A percentile compares a stretch with the other conserved stretches of the same genome.
These are phyloP conservation scores for Leptobrachium ailaonicum DNA, from an alignment of 2,113 vertebrate species.

Conservation along the genomic window DNA sequence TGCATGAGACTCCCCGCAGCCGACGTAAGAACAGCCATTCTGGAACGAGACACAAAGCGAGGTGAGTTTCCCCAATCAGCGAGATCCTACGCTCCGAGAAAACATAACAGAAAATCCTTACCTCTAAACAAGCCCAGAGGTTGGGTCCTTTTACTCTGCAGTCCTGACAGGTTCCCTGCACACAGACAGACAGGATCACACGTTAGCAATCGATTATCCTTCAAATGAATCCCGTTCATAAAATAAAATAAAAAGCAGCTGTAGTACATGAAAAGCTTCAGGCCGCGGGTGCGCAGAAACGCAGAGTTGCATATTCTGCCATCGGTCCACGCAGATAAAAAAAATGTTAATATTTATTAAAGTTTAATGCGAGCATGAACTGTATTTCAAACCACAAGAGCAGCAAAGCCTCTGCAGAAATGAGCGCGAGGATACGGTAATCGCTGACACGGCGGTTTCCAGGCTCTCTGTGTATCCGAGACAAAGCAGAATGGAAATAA, in stretches of 20 bases:
- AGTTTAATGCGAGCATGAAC: conserved; percentile 8
- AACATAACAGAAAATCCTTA: conserved; percentile 58
- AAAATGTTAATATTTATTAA: conserved; percentile 28
- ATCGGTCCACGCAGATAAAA: conserved; percentile 4
- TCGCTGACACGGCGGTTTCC: too few relatives aligned
- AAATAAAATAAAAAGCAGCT: too few relatives aligned
- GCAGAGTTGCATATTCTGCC: conserved; percentile 1
- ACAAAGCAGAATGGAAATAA: too few relatives aligned
- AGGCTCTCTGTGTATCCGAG: too few relatives aligned
- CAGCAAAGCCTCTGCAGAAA: not conserved
- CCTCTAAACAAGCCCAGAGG: conserved; percentile 96
- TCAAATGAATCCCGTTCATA: too few relatives aligned
- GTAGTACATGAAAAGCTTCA: too few relatives aligned
- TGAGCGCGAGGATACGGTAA: not conserved
- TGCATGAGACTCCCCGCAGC: conserved; percentile 92
- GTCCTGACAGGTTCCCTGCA: conserved; percentile 91
- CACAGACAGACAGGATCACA: not conserved
- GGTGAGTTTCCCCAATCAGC: not conserved
- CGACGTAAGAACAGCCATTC: conserved; percentile 91
- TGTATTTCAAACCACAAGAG: not conserved
- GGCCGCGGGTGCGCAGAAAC: not conserved
- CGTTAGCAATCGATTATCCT: too few relatives aligned
- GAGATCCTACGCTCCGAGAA: not conserved
- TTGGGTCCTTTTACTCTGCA: conserved; percentile 96
- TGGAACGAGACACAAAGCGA: conserved; percentile 58